A percentile compares a stretch with the other conserved stretches of the same genome.
These are phyloP conservation scores for Carollia perspicillata DNA, from an alignment of 2,113 vertebrate genomes.

Conservation along the genomic window DNA sequence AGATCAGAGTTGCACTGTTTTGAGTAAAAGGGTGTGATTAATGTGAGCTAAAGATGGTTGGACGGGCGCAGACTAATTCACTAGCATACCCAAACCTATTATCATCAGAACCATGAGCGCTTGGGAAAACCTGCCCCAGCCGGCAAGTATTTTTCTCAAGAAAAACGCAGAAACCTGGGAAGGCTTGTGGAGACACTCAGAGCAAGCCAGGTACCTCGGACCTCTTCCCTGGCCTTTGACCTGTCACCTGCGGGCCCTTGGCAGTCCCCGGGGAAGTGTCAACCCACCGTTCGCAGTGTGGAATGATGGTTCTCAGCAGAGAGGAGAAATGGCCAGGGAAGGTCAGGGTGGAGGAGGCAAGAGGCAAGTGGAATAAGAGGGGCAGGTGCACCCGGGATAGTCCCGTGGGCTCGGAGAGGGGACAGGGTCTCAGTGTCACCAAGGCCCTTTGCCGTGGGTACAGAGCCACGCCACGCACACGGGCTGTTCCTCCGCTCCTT, in stretches of 20 bases:
- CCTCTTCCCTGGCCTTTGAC: background rate
- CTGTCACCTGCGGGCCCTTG: background rate
- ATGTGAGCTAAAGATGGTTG: slow-evolving; percentile 74
- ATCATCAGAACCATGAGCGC: slow-evolving; percentile 53
- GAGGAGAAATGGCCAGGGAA: background rate
- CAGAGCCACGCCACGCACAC: background rate
- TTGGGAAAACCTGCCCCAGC: slow-evolving; percentile 1
- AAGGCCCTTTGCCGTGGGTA: accelerated
- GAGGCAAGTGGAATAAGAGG: accelerated
- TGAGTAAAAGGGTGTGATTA: slow-evolving; percentile 80
- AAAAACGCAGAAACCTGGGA: slow-evolving; percentile 10
- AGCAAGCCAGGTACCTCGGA: too few relatives aligned
- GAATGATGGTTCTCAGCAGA: background rate
- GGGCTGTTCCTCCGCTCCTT: slow-evolving; percentile 28
- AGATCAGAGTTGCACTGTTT: slow-evolving; percentile 78
- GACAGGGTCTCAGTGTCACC: accelerated
- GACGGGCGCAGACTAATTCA: slow-evolving; percentile 64
- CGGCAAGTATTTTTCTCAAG: background rate
- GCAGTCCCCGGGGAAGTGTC: accelerated
- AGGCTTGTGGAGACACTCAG: background rate
- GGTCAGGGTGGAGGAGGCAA: background rate
- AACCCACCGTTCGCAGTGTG: accelerated
- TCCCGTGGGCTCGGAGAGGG: accelerated
- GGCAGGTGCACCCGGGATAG: accelerated
- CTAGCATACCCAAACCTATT: slow-evolving; percentile 67